Evolutionary conservation across 2,888 invertebrate genomes (phyloP), one percentile per base, ranked within the genome.

Genomic region (Rhimphoctona megacephalus): DNA sequence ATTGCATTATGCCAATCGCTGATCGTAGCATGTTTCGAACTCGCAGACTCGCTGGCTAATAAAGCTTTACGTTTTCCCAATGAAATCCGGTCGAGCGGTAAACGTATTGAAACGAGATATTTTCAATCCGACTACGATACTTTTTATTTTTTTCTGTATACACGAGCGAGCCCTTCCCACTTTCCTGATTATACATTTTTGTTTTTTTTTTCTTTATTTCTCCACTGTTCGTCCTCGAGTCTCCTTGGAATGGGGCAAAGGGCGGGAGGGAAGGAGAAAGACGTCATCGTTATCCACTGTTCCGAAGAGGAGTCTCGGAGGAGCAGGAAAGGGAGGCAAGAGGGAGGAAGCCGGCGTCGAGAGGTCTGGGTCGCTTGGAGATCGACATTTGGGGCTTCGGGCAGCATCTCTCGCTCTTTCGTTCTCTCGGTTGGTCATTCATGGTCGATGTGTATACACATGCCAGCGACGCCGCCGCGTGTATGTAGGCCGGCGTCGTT

Each of bases 361-460:
- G 85, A 89, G 85, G 91, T 91, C 91, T 91, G 90, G 90, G 89
- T 91, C 89, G 87, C 70, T 70, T 83, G 70, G 87, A 87, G 86
- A 88, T 85, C 88, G 84, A 88, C 90, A 89, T 89, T 86, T 89
- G 82, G 79, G 83, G 88, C 79, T 86, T 89, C 81, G 79, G 83
- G 88, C 79, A 85, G 85, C 83, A 73, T 79, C 79, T 61, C 25
- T 36, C 57, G 9, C 57, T 46, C 61, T 30, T n/a, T 39, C 36
- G 49, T 43, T 69, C 69, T 39, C 57, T 43, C n/a, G 39, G 39
- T 57, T 39, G 61, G 43, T 70, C 80, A 80, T 80, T 80, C 80
- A 80, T 70, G 80, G 70, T 61, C 70, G 30, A 54, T 73, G 49
- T 52, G 33, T 36, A 36, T 73, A 73, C 52, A 39, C 30, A 19